Evolutionary conservation across 2,888 invertebrate genomes (phyloP), one percentile per base, ranked within the genome.

Genomic region (Erpobdella octoculata): DNA sequence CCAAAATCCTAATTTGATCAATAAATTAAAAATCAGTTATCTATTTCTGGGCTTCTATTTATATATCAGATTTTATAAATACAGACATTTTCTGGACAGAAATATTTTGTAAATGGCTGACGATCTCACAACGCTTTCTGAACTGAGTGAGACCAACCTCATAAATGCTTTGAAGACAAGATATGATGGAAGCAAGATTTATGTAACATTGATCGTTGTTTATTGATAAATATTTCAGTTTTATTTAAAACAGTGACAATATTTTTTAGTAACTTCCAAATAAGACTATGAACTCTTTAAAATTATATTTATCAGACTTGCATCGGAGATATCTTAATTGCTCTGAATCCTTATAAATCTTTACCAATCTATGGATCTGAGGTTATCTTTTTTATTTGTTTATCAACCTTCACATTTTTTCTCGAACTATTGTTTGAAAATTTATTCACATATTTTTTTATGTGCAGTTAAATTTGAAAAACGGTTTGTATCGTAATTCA

Each of bases 271-370:
- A n/a, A n/a, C n/a, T n/a, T n/a, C n/a, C n/a, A n/a, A n/a, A n/a
- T n/a, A n/a, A n/a, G n/a, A n/a, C n/a, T n/a, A n/a, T n/a, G n/a
- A n/a, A n/a, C n/a, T n/a, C n/a, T n/a, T n/a, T n/a, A n/a, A n/a
- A n/a, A 36, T 9, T 25, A 33, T n/a, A 21, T 65, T n/a, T 73
- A 71, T 62, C 73, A 76, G 76, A 76, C 76, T 0, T 76, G 73
- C 72, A 76, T 76, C 18, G 76, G 74, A 21, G 76, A 76, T 35
- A 75, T 76, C 41, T 59, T 76, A 1, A 58, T 76, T 8, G 73
- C 74, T 9, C 35, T 75, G 33, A 76, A 76, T 48, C 76, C 76
- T 2, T 76, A 74, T 71, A 58, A 72, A 48, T 25, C 38, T 9
- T 33, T 75, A 3, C 65, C 61, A 25, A 73, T 75, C 18, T 75